Conservation (phyloP, 2,888 invertebrate species). For the Thymelicus lineola region DNA sequence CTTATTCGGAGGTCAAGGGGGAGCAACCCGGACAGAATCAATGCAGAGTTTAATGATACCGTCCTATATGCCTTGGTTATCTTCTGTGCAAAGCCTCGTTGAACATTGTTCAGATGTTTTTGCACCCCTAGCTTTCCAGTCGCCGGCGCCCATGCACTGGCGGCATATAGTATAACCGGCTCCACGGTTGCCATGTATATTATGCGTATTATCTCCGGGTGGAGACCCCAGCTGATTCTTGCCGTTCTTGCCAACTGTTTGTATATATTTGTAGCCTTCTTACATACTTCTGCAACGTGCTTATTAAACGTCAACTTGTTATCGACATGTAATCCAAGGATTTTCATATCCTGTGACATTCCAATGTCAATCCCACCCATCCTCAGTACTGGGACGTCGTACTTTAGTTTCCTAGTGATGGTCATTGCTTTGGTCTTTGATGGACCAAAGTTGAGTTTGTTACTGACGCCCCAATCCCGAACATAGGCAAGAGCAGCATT, state of each 20-base stretch:
- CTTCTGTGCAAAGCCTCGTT: slow-evolving; percentile 7
- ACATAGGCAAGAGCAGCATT: slow-evolving; percentile 1
- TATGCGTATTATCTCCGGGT: neutral
- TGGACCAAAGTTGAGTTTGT: slow-evolving; percentile 15
- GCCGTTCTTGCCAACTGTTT: neutral
- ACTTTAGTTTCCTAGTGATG: neutral
- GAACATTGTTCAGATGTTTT: neutral
- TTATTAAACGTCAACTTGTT: slow-evolving; percentile 6
- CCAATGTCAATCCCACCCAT: neutral
- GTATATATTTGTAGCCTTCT: neutral
- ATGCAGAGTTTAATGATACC: neutral
- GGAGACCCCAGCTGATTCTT: neutral
- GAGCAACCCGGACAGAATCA: neutral
- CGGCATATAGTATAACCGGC: slow-evolving; percentile 4
- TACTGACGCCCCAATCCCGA: neutral
- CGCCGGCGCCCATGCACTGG: slow-evolving; percentile 7
- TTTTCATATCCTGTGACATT: neutral
- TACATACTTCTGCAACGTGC: neutral
- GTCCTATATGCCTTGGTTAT: neutral
- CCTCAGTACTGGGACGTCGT: neutral
- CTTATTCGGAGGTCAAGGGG: neutral
- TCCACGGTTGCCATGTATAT: slow-evolving; percentile 4
- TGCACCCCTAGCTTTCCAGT: neutral
- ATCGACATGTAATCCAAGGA: slow-evolving; percentile 1
- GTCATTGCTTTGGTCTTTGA: slow-evolving; percentile 8